Conservation (phyloP, 64 coral and sea anemone genomes). For the Astreopora myriophthalma region DNA sequence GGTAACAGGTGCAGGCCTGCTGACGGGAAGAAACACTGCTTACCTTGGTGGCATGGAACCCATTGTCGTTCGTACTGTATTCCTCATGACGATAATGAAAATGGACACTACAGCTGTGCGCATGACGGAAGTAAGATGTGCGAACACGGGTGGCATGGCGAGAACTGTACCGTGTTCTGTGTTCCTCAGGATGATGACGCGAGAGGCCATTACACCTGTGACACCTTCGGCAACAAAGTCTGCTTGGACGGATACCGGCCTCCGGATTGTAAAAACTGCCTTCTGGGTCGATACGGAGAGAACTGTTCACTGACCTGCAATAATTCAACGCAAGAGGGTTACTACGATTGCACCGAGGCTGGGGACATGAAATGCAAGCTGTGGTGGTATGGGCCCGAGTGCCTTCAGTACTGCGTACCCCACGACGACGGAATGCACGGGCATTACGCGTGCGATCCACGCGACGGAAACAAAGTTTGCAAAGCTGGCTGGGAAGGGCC, state of each 20-base stretch:
- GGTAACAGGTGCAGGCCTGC: neutral
- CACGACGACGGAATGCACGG: conserved; percentile 48
- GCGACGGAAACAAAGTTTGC: conserved; percentile 71
- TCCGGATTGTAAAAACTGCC: conserved; percentile 48
- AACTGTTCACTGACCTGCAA: conserved; percentile 52
- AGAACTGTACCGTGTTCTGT: conserved; percentile 63
- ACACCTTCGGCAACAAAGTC: conserved; percentile 58
- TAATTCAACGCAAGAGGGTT: conserved; percentile 18
- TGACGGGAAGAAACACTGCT: conserved; percentile 11
- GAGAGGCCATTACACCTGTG: conserved; percentile 71
- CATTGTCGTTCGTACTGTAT: conserved; percentile 70
- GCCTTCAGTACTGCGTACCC: conserved; percentile 54
- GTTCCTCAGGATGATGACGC: conserved; percentile 47
- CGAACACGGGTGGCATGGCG: conserved; percentile 31
- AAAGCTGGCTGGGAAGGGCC: conserved; percentile 45
- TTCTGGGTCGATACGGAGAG: conserved; percentile 28
- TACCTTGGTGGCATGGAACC: conserved; percentile 77
- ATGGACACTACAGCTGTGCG: conserved; percentile 83
- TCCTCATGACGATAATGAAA: conserved; percentile 67
- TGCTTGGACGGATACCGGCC: conserved; percentile 61
- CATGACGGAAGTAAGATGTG: conserved; percentile 70
- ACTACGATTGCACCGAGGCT: conserved; percentile 40
- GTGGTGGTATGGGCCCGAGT: conserved; percentile 58
- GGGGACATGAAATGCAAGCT: conserved; percentile 29
- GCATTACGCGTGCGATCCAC: conserved; percentile 52